phyloP scores from a whole-genome alignment of 2,113 vertebrate genomes.

The Sebastes schlegelii region DNA sequence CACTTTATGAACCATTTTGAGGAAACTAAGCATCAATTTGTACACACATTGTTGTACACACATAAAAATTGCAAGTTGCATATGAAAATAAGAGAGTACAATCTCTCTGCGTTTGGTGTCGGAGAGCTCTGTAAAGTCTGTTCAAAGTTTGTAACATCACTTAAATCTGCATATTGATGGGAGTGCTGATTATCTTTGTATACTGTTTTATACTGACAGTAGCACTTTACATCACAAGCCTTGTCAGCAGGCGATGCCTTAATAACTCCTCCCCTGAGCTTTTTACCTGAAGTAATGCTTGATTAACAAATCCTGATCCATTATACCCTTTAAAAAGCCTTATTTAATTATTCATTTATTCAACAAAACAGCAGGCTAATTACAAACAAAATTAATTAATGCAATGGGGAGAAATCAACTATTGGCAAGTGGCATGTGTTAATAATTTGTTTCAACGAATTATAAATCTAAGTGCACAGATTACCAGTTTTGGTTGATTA shows the following conservation, averaged over 20 bases:
- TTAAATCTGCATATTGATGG: slow-evolving; percentile 30
- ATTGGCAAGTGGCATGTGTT: slow-evolving; percentile 2
- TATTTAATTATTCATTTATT: slow-evolving; percentile 51
- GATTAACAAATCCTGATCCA: slow-evolving; percentile 33
- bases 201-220: slow-evolving; percentile 19
- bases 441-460: slow-evolving; percentile 19
- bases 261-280: slow-evolving; percentile 54
- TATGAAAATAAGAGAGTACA: neutral
- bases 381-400: slow-evolving; percentile 37
- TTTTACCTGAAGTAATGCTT: slow-evolving; percentile 34
- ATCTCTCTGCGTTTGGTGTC: neutral
- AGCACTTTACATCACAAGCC: slow-evolving; percentile 14
- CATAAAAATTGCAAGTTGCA: neutral
- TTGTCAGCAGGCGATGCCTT: slow-evolving; percentile 36
- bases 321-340: slow-evolving; percentile 29
- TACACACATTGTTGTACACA: neutral
- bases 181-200: slow-evolving; percentile 24
- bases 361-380: slow-evolving; percentile 25
- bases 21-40: slow-evolving; percentile 2
- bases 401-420: slow-evolving; percentile 15
- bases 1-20: neutral
- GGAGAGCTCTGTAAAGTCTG: neutral
- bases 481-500: neutral
- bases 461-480: neutral
- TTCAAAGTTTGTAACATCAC: slow-evolving; percentile 4